Base-by-base conservation (phyloP, 2,797 vertebrate genomes). In the Etheostoma perlongum region DNA sequence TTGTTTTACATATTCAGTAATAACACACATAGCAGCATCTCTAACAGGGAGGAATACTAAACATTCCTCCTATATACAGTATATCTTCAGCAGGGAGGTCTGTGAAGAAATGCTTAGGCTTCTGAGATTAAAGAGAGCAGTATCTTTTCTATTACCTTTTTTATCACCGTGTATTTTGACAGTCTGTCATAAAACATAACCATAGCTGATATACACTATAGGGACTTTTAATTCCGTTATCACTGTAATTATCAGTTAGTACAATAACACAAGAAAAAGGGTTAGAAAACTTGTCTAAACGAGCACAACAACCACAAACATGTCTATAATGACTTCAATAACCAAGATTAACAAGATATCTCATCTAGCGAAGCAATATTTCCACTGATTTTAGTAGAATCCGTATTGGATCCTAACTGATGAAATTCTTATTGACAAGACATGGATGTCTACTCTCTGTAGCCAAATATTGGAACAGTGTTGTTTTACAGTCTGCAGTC, bases 261-360 rank as follows among this genome's bases (percentile, higher is more conserved):
- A 23, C 65, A 66, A 54, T 57, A 65, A 65, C 11, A 57, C 12
- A 46, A 54, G 42, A 23, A 23, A 23, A 23, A 23, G 57, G 55
- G 72, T 71, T 46, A 53, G 27, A 42, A 59, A 67, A 25, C 46
- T 8, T 30, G 30, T 47, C 44, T 74, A 18, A 48, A 30, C 27
- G 4, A 27, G 27, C 27, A 27, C 3, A 27, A 27, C 5, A 30
- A 40, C 64, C n/a, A 58, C 19, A 75, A 55, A 51, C 49, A 60
- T 70, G 62, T 79, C 6, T 62, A n/a, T 60, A 33, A 67, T 72
- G 65, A 76, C 52, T 61, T 78, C 8, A 67, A n/a, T 71, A 62
- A 73, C 25, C 27, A 21, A 1, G 5, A 21, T 30, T 53, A 78
- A 73, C 27, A 48, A 49, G 40, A 69, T 18, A 40, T 55, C 42